These are phyloP conservation scores for Kradibia gibbosae DNA, from an alignment of 1,140 invertebrate species.

Conservation along the genomic window DNA sequence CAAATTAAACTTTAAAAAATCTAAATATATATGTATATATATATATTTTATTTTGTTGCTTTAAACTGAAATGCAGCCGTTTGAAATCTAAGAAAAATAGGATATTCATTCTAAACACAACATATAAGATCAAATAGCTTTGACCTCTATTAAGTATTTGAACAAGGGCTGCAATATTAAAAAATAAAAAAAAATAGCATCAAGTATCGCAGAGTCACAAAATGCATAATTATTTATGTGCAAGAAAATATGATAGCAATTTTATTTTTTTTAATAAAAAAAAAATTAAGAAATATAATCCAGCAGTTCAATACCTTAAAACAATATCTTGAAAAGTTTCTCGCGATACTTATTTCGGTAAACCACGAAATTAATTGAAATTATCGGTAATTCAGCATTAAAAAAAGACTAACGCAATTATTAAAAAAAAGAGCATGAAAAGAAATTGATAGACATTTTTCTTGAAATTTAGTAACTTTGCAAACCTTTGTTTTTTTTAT, in stretches of 20 bases:
- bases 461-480: not conserved
- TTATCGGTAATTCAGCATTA: not conserved
- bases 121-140: no score
- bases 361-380: not conserved
- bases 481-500: not conserved
- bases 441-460: not conserved
- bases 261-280: not conserved
- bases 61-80: no score
- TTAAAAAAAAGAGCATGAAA: not conserved
- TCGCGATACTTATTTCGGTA: not conserved
- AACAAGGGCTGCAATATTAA: no score
- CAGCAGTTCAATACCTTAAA: not conserved
- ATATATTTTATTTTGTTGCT: no score
- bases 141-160: no score
- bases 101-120: no score
- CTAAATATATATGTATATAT: no score
- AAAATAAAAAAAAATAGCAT: no score
- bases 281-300: not conserved
- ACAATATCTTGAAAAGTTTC: not conserved
- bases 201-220: no score
- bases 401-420: not conserved
- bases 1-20: no score
- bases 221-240: no score
- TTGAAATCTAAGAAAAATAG: no score
- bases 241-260: not conserved